Conservation (phyloP, 2,113 vertebrate species). For the Anthoscopus minutus region DNA sequence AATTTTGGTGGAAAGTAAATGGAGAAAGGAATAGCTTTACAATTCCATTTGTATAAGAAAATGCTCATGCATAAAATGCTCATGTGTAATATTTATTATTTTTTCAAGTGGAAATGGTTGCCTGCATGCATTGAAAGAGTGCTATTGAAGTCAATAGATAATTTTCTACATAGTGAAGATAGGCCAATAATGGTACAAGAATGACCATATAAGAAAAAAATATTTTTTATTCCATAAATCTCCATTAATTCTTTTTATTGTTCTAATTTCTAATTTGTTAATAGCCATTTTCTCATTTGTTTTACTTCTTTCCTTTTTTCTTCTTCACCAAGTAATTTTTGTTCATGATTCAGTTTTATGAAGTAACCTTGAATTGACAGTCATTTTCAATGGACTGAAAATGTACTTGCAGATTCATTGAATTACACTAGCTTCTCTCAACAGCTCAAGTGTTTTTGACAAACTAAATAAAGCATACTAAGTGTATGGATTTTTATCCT, state of each 20-base stretch:
- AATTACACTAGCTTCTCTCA: conserved; percentile 52
- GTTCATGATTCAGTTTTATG: not conserved
- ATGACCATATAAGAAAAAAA: not conserved
- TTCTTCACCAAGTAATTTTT: not conserved
- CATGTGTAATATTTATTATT: not conserved
- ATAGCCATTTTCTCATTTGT: not conserved
- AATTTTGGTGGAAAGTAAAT: not conserved
- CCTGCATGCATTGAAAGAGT: not conserved
- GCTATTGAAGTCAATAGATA: not conserved
- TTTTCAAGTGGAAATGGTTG: not conserved
- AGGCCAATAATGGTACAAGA: not conserved
- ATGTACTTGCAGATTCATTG: conserved; percentile 45
- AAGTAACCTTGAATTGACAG: conserved; percentile 37
- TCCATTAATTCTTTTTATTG: not conserved
- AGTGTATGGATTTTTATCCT: conserved; percentile 15
- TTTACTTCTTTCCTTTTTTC: not conserved
- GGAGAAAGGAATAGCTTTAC: not conserved
- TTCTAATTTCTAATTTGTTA: not conserved
- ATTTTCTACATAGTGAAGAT: not conserved
- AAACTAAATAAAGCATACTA: conserved; percentile 50
- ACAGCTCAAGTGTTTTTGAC: conserved; percentile 45
- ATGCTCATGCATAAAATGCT: not conserved
- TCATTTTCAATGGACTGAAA: conserved; percentile 27
- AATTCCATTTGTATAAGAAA: not conserved
- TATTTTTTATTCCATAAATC: not conserved